Percentiles rank a stretch among this genome's conserved stretches.
These are phyloP conservation scores for Caradrina kadenii DNA, from an alignment of 2,888 invertebrate species.

Conservation along the genomic window DNA sequence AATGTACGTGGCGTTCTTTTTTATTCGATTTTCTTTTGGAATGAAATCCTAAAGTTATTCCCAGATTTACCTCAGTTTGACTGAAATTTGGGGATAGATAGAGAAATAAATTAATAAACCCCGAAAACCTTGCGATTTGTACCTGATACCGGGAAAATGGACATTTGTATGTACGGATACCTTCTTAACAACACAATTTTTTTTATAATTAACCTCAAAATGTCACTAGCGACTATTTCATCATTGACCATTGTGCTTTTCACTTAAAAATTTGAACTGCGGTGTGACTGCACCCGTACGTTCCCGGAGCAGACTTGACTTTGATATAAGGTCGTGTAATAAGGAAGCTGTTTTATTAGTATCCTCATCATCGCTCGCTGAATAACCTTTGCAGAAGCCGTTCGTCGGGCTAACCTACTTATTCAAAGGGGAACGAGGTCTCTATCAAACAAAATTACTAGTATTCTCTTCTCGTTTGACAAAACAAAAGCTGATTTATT, in stretches of 20 bases:
- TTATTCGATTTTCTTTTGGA: slow-evolving; percentile 15
- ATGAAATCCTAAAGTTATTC: neutral
- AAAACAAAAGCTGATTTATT: slow-evolving; percentile 1
- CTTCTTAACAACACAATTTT: too few species aligned
- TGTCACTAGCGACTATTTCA: too few species aligned
- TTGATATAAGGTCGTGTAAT: neutral
- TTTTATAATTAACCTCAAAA: too few species aligned
- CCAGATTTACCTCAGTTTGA: too few species aligned
- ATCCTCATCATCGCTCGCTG: neutral
- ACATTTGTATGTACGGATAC: too few species aligned
- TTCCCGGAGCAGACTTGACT: neutral
- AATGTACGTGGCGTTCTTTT: slow-evolving; percentile 4
- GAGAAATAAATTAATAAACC: too few species aligned
- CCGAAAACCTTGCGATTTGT: too few species aligned
- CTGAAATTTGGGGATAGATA: too few species aligned
- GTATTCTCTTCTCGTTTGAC: neutral
- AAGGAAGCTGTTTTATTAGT: neutral
- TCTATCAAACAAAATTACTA: neutral
- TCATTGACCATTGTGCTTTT: too few species aligned
- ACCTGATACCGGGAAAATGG: too few species aligned
- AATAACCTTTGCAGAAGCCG: neutral
- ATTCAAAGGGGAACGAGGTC: neutral
- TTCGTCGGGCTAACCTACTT: neutral
- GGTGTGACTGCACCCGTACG: too few species aligned
- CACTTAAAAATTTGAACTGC: too few species aligned